Conservation (phyloP, 2,113 vertebrate species). For the Nerophis ophidion region DNA sequence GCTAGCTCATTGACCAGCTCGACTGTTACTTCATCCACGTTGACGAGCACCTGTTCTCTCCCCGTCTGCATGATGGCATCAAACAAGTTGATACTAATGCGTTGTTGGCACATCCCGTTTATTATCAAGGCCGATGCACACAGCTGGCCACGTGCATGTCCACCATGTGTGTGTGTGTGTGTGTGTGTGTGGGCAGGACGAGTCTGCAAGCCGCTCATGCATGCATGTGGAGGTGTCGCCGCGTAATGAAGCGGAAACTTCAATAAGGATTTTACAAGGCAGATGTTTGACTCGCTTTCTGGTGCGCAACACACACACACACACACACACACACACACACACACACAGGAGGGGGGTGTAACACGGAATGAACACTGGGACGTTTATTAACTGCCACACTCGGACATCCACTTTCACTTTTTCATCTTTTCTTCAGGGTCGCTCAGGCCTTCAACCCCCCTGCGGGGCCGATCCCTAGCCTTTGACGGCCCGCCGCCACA, state of each 20-base stretch:
- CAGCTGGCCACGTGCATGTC: no score
- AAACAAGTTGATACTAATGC: not conserved
- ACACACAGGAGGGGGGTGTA: not conserved
- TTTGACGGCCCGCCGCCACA: constrained; percentile 9
- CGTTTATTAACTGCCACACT: constrained; percentile 5
- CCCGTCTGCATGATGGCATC: no score
- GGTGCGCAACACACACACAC: not conserved
- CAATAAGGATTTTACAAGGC: constrained; percentile 7
- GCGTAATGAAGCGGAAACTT: constrained; percentile 1
- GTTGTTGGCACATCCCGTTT: not conserved
- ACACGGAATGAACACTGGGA: not conserved
- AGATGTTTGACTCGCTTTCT: constrained; percentile 1
- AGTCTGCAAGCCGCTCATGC: not conserved
- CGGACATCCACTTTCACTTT: constrained; percentile 7
- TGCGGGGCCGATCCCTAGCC: not conserved
- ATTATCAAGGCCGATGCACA: no score
- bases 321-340: no score
- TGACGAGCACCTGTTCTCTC: not conserved
- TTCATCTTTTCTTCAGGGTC: constrained; percentile 5
- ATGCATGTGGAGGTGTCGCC: not conserved
- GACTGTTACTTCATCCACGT: not conserved
- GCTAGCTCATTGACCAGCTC: not conserved
- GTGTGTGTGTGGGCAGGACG: not conserved
- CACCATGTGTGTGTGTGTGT: no score
- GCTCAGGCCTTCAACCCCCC: constrained; percentile 3